A percentile compares a stretch with the other conserved stretches of the same genome.
phyloP scores from a whole-genome alignment of 2,888 invertebrate genomes.

The Harpalus rufipes region DNA sequence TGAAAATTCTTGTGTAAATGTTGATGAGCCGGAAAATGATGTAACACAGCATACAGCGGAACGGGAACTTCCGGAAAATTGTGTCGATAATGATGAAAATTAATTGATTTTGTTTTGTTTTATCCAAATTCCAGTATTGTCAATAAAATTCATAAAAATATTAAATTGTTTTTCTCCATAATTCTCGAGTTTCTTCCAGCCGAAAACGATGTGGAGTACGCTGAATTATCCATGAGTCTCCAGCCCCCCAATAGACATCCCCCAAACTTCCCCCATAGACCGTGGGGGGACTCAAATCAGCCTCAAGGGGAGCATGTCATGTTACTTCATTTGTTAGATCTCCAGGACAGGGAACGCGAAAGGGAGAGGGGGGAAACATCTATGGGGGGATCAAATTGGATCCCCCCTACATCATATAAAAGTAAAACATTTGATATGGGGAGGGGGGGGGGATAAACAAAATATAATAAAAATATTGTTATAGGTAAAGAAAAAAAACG shows the following conservation, averaged over 20 bases:
- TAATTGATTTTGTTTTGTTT: neutral
- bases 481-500: neutral
- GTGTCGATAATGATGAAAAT: conserved; percentile 52
- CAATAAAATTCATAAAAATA: neutral
- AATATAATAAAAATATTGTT: conserved; percentile 22
- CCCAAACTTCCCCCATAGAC: conserved; percentile 70
- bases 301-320: conserved; percentile 80
- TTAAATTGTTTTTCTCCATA: neutral
- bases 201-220: conserved; percentile 85
- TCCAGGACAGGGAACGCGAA: conserved; percentile 73
- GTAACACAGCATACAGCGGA: conserved; percentile 28
- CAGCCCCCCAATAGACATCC: conserved; percentile 74
- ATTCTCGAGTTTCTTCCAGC: conserved; percentile 74
- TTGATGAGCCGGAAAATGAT: conserved; percentile 45
- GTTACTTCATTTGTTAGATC: conserved; percentile 80
- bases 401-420: neutral
- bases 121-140: conserved; percentile 11
- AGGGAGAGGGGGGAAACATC: neutral
- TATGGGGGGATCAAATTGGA: neutral
- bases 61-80: conserved; percentile 23
- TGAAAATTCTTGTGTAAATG: conserved; percentile 11
- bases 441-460: neutral
- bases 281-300: conserved; percentile 71
- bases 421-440: neutral
- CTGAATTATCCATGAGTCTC: conserved; percentile 79